A percentile compares a stretch with the other conserved stretches of the same genome.
Conservation (phyloP, 2,888 invertebrate species). For the Euclidia mi region DNA sequence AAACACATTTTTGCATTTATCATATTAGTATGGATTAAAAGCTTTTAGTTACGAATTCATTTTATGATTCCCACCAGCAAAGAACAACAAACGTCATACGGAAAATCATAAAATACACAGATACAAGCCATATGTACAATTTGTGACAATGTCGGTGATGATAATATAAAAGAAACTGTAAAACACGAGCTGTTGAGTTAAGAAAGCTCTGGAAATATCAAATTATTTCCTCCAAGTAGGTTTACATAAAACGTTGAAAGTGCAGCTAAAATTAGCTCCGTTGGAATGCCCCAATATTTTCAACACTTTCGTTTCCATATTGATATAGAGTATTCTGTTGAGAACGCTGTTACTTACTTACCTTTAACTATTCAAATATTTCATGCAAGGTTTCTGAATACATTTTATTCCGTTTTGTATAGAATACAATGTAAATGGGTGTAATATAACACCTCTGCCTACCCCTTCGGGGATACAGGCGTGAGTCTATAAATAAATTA, state of each 20-base stretch:
- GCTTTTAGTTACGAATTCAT: no score
- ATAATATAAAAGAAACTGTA: not conserved
- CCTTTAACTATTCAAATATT: not conserved
- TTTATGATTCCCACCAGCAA: no score
- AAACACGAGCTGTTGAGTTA: slow-evolving; percentile 6
- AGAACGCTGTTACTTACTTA: slow-evolving; percentile 7
- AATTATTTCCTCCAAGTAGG: slow-evolving; percentile 11
- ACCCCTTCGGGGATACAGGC: no score
- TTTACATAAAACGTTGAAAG: slow-evolving; percentile 18
- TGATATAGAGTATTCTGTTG: slow-evolving; percentile 28
- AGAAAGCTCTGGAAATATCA: slow-evolving; percentile 15
- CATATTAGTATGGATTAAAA: no score
- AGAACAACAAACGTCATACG: not conserved
- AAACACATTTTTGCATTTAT: no score
- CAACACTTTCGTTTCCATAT: slow-evolving; percentile 30
- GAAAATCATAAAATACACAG: not conserved
- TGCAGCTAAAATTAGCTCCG: slow-evolving; percentile 43
- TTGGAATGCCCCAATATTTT: slow-evolving; percentile 41
- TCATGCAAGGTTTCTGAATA: not conserved
- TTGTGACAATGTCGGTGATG: no score
- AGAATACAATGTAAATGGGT: no score
- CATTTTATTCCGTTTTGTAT: no score
- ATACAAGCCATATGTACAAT: no score
- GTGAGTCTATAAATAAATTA: no score
- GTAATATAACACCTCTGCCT: no score